These are phyloP conservation scores for Oxyteleia sp. DNA, from an alignment of 2,888 invertebrate genomes.

Conservation along the genomic window DNA sequence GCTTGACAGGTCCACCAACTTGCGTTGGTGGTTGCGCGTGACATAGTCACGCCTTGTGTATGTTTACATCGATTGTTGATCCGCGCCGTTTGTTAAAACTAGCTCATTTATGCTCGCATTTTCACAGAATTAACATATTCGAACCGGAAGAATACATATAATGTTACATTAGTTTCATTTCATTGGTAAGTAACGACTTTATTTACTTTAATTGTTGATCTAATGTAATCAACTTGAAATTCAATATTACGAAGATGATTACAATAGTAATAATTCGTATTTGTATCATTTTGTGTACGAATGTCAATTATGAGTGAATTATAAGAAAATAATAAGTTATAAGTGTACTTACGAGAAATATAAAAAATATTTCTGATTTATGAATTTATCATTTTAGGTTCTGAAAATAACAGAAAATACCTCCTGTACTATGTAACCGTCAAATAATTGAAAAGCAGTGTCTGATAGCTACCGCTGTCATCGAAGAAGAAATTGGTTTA, in stretches of 20 bases:
- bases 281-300: too few relatives aligned
- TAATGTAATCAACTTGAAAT: constrained; percentile 12
- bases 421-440: constrained; percentile 28
- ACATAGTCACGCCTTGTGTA: constrained; percentile 7
- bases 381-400: background rate
- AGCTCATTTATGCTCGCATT: constrained; percentile 1
- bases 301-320: too few relatives aligned
- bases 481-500: constrained; percentile 11
- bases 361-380: too few relatives aligned
- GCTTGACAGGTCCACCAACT: constrained; percentile 11
- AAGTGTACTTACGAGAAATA: too few relatives aligned
- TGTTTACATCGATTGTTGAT: constrained; percentile 18
- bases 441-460: constrained; percentile 27
- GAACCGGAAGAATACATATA: background rate
- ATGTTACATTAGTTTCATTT: constrained; percentile 15
- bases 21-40: constrained; percentile 7
- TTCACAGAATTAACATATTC: constrained; percentile 13
- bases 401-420: constrained; percentile 25
- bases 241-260: constrained; percentile 5
- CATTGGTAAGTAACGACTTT: constrained; percentile 18
- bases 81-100: constrained; percentile 9
- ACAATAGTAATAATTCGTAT: too few relatives aligned
- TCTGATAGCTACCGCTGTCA: background rate
- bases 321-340: too few relatives aligned
- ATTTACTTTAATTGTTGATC: constrained; percentile 2